phyloP scores from a whole-genome alignment of 2,888 invertebrate genomes.

The Megamerina dolium region DNA sequence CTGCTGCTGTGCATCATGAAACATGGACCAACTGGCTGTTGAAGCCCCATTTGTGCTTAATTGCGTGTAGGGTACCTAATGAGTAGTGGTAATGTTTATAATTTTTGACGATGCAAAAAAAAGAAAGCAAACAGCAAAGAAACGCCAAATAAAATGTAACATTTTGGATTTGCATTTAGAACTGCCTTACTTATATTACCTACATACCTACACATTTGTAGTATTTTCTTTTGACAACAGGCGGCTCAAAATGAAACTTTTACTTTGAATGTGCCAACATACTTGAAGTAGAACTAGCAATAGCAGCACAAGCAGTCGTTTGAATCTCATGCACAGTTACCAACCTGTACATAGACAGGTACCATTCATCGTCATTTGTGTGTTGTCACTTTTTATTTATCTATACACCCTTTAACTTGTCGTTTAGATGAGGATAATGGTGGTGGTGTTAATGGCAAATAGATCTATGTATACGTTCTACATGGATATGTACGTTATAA shows the following conservation, averaged over 20 bases:
- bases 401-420: too few species aligned
- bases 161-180: neutral
- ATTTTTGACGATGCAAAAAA: too few species aligned
- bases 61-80: slow-evolving; percentile 47
- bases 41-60: slow-evolving; percentile 47
- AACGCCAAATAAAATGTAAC: neutral
- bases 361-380: too few species aligned
- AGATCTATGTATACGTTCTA: too few species aligned
- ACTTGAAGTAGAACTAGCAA: neutral
- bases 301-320: neutral
- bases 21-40: slow-evolving; percentile 4
- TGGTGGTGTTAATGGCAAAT: too few species aligned
- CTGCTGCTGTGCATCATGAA: too few species aligned
- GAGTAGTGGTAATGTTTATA: slow-evolving; percentile 32
- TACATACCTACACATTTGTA: neutral
- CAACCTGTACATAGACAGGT: too few species aligned
- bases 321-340: too few species aligned
- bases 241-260: neutral
- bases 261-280: neutral
- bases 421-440: too few species aligned
- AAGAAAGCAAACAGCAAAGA: too few species aligned
- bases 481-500: too few species aligned
- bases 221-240: neutral
- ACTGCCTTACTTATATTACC: neutral
- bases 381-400: too few species aligned